Evolutionary conservation across 2,113 vertebrate species (phyloP).

Genomic region (Xiphophorus hellerii): DNA sequence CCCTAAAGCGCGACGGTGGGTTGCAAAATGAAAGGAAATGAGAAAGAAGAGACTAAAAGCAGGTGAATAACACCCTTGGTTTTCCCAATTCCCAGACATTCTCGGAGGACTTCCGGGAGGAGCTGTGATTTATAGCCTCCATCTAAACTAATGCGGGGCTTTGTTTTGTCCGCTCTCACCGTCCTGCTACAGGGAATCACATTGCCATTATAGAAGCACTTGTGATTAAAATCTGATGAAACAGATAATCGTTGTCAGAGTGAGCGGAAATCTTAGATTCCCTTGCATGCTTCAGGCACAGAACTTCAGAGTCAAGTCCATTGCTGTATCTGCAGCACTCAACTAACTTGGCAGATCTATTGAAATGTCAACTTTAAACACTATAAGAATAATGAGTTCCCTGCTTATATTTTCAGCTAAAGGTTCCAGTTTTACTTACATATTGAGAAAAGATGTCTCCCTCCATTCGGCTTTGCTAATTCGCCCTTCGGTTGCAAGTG

Average conservation of each 20-base stretch:
- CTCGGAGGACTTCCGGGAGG: constrained; percentile 24
- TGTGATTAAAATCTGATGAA: constrained; percentile 52
- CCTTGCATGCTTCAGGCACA: background rate
- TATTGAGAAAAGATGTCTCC: constrained; percentile 71
- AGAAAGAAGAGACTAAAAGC: background rate
- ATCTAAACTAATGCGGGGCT: constrained; percentile 37
- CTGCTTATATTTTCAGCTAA: constrained; percentile 1
- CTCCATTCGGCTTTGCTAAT: constrained; percentile 34
- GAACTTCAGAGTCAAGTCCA: background rate
- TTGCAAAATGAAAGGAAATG: background rate
- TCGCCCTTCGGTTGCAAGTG: background rate
- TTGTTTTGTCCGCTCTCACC: constrained; percentile 41
- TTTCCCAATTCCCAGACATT: constrained; percentile 14
- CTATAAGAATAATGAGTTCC: background rate
- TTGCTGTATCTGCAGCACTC: background rate
- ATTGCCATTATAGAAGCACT: constrained; percentile 37
- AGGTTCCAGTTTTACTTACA: constrained; percentile 53
- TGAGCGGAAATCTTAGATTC: constrained; percentile 6
- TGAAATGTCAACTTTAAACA: background rate
- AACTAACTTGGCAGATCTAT: background rate
- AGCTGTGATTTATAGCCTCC: constrained; percentile 57
- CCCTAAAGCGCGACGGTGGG: background rate
- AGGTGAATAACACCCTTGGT: constrained; percentile 25
- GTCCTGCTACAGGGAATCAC: constrained; percentile 45
- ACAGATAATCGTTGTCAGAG: constrained; percentile 33